Evolutionary conservation across 2,797 vertebrate genomes (phyloP).

Genomic region (Ptychobarbus kaznakovi): DNA sequence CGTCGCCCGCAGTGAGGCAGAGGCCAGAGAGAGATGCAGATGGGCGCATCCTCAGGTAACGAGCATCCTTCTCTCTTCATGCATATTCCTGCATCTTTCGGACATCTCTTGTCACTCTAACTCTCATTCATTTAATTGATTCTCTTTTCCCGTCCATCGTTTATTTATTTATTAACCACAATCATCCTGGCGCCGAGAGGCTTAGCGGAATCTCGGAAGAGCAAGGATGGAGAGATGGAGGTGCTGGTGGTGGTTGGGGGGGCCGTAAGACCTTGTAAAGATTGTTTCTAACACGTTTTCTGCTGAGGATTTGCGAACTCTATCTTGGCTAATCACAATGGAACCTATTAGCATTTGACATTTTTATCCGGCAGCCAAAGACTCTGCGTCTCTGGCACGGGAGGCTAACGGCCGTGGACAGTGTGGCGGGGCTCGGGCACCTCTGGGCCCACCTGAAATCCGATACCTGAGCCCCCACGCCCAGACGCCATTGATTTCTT

Average conservation of each 20-base stretch:
- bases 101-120: slow-evolving; percentile 50
- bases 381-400: slow-evolving; percentile 68
- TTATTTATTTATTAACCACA: slow-evolving; percentile 76
- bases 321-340: slow-evolving; percentile 81
- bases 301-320: slow-evolving; percentile 77
- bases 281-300: slow-evolving; percentile 77
- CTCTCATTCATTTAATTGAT: slow-evolving; percentile 72
- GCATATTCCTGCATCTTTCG: slow-evolving; percentile 65
- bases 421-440: slow-evolving; percentile 63
- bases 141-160: slow-evolving; percentile 59
- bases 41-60: slow-evolving; percentile 64
- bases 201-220: slow-evolving; percentile 35
- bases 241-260: slow-evolving; percentile 53
- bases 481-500: slow-evolving; percentile 79
- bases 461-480: slow-evolving; percentile 77
- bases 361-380: slow-evolving; percentile 81
- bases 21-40: slow-evolving; percentile 65
- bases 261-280: slow-evolving; percentile 79
- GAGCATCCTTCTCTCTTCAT: slow-evolving; percentile 65
- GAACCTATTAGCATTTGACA: slow-evolving; percentile 84
- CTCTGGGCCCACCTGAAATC: slow-evolving; percentile 81
- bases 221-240: slow-evolving; percentile 41
- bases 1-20: slow-evolving; percentile 58
- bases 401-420: slow-evolving; percentile 71
- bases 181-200: slow-evolving; percentile 60